Evolutionary conservation across 1,140 invertebrate species (phyloP).

Genomic region (Drosophila athabasca): DNA sequence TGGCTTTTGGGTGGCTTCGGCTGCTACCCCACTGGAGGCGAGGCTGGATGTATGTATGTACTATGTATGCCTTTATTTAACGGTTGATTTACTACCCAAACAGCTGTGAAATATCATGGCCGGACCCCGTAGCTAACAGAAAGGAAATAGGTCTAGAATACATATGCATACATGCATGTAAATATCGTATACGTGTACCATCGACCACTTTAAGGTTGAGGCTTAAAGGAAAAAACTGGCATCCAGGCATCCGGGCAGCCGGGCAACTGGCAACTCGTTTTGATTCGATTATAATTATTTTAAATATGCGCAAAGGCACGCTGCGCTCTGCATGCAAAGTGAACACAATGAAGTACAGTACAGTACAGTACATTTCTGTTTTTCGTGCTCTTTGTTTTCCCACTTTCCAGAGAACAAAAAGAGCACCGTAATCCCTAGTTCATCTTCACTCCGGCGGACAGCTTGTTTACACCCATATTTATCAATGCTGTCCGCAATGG

Average conservation of each 20-base stretch:
- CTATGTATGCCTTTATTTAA: conserved; percentile 67
- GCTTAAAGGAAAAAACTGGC: too few species aligned
- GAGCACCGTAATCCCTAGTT: conserved; percentile 23
- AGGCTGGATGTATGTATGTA: conserved; percentile 20
- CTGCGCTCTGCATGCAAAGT: too few species aligned
- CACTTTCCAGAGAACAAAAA: conserved; percentile 10
- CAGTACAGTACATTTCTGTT: too few species aligned
- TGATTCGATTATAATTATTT: too few species aligned
- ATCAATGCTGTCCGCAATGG: conserved; percentile 36
- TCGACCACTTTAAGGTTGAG: conserved; percentile 17
- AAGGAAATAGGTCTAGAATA: conserved; percentile 28
- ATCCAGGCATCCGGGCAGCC: too few species aligned
- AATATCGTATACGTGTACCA: background rate
- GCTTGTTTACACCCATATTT: conserved; percentile 51
- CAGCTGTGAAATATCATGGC: conserved; percentile 59
- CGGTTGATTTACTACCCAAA: conserved; percentile 69
- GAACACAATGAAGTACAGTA: too few species aligned
- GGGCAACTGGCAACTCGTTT: too few species aligned
- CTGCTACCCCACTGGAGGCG: too few species aligned
- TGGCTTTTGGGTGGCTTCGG: conserved; percentile 10
- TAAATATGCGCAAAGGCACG: too few species aligned
- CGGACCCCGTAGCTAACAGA: conserved; percentile 28
- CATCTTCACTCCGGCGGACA: conserved; percentile 18
- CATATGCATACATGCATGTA: conserved; percentile 5
- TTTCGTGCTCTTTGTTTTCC: conserved; percentile 25